Conservation (phyloP, 2,113 vertebrate genomes). For the Rhinichthys klamathensis region DNA sequence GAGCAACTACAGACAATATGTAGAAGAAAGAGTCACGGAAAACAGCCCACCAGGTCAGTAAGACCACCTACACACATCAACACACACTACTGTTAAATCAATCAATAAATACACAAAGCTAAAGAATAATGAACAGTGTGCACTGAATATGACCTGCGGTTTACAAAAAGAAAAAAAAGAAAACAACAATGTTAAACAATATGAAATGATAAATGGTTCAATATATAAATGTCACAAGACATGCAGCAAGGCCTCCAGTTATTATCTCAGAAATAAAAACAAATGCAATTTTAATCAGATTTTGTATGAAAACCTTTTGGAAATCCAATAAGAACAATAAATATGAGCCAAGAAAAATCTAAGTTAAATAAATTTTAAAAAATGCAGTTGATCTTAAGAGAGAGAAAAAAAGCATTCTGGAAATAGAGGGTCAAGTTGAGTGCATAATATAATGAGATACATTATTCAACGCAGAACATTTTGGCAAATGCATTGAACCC, state of each 20-base stretch:
- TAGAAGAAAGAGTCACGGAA: constrained; percentile 95
- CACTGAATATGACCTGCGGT: background rate
- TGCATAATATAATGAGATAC: too few relatives aligned
- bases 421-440: background rate
- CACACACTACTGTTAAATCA: background rate
- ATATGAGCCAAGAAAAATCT: background rate
- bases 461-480: background rate
- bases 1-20: constrained; percentile 85
- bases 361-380: background rate
- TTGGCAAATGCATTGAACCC: background rate
- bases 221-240: too few relatives aligned
- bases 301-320: background rate
- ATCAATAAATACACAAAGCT: background rate
- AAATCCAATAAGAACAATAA: background rate
- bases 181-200: background rate
- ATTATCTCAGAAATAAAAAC: background rate
- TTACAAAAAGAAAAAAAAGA: background rate
- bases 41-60: constrained; percentile 92
- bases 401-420: background rate
- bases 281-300: background rate
- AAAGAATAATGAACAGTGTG: too few relatives aligned
- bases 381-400: background rate
- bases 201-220: background rate
- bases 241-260: background rate
- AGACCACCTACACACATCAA: constrained; percentile 82